phyloP scores from a whole-genome alignment of 1,140 invertebrate genomes.

The Nephila pilipes region DNA sequence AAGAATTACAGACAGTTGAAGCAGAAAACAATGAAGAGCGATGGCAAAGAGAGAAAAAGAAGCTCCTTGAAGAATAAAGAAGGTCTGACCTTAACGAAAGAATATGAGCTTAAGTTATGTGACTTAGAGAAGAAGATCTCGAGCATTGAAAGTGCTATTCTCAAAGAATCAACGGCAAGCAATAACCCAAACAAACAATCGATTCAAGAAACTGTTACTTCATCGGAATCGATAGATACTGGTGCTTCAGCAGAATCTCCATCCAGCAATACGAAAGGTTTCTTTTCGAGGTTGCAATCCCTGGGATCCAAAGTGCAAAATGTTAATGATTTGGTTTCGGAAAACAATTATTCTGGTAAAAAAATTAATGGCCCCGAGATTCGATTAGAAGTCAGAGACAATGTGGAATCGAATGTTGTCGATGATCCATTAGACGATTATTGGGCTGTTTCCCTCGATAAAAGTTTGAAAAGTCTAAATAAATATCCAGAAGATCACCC shows the following conservation, averaged over 20 bases:
- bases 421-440: conserved; percentile 55
- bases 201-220: not conserved
- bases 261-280: conserved; percentile 30
- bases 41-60: conserved; percentile 88
- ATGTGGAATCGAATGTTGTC: not conserved
- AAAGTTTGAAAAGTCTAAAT: not conserved
- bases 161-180: not conserved
- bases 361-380: conserved; percentile 63
- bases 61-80: conserved; percentile 89
- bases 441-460: conserved; percentile 23
- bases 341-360: not conserved
- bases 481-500: conserved; percentile 25
- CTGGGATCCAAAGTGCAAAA: conserved; percentile 51
- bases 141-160: conserved; percentile 83
- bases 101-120: conserved; percentile 90
- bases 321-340: not conserved
- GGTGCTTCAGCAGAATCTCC: conserved; percentile 17
- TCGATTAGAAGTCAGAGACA: conserved; percentile 49
- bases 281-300: conserved; percentile 58
- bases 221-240: not conserved
- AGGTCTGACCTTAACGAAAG: conserved; percentile 89
- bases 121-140: conserved; percentile 90
- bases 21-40: conserved; percentile 89
- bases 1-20: conserved; percentile 90
- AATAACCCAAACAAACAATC: not conserved